A percentile compares a stretch with the other conserved stretches of the same genome.
Evolutionary conservation across 2,888 invertebrate species (phyloP).

Genomic region (Phymatocera aterrima): DNA sequence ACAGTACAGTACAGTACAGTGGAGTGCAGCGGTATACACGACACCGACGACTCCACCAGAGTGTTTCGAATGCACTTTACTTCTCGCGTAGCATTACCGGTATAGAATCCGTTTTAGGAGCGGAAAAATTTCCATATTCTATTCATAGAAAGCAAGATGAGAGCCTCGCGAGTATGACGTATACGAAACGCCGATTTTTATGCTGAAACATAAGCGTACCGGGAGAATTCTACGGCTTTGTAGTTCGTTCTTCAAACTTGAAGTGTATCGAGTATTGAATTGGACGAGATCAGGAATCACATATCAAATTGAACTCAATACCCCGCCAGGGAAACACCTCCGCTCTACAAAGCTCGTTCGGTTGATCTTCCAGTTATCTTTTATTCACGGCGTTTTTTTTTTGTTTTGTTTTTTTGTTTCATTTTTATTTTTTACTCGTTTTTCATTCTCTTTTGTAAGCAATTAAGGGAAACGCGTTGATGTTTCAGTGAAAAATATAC

Average conservation of each 20-base stretch:
- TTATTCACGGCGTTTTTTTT: too few relatives aligned
- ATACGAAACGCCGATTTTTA: not conserved
- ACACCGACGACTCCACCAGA: not conserved
- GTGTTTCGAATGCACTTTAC: conserved; percentile 36
- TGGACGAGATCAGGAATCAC: not conserved
- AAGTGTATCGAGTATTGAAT: not conserved
- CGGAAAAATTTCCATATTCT: not conserved
- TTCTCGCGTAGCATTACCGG: conserved; percentile 24
- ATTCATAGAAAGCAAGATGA: not conserved
- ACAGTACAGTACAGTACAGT: too few relatives aligned
- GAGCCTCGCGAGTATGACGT: not conserved
- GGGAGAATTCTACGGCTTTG: not conserved
- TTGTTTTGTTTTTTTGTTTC: not conserved
- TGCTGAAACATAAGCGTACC: not conserved
- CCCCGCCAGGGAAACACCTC: not conserved
- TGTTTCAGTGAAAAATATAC: not conserved
- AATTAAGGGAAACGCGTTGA: conserved; percentile 23
- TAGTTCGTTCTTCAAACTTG: not conserved
- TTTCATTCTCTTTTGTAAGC: not conserved
- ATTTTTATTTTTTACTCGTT: not conserved
- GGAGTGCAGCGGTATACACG: too few relatives aligned
- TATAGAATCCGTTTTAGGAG: conserved; percentile 9
- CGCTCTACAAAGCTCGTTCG: not conserved
- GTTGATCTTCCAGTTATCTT: too few relatives aligned
- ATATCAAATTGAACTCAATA: not conserved